phyloP scores from a whole-genome alignment of 2,888 invertebrate genomes.

The Acrobeloides nanus region DNA sequence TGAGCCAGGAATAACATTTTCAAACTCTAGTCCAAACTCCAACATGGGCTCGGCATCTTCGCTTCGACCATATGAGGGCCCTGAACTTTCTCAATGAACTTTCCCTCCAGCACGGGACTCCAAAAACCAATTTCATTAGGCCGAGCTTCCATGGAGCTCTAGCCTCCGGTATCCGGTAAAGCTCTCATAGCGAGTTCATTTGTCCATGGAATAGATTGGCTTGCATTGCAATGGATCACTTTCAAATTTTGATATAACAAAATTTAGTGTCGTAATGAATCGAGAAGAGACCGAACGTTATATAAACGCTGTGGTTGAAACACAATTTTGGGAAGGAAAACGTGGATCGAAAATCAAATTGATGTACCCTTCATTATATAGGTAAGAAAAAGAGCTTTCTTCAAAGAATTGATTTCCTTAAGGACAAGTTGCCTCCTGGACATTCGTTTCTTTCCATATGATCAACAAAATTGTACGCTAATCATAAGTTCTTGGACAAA shows the following conservation, averaged over 20 bases:
- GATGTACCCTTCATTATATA: constrained; percentile 51
- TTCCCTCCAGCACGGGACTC: too few relatives aligned
- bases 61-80: too few relatives aligned
- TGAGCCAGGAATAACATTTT: too few relatives aligned
- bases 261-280: constrained; percentile 47
- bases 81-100: too few relatives aligned
- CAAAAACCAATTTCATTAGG: too few relatives aligned
- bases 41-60: too few relatives aligned
- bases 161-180: too few relatives aligned
- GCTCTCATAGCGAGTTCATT: too few relatives aligned
- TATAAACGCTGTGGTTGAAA: constrained; percentile 49
- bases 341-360: constrained; percentile 47
- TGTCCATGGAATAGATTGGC: too few relatives aligned
- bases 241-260: constrained; percentile 8
- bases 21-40: too few relatives aligned
- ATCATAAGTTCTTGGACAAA: constrained; percentile 51
- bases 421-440: constrained; percentile 48
- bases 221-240: too few relatives aligned
- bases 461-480: constrained; percentile 45
- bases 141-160: too few relatives aligned
- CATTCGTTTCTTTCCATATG: constrained; percentile 49
- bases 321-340: constrained; percentile 45
- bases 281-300: constrained; percentile 51
- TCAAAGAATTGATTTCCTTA: not conserved
- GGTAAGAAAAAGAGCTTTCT: constrained; percentile 12